phyloP scores from a whole-genome alignment of 1,140 invertebrate genomes.

The Pseudomyrmex gracilis region DNA sequence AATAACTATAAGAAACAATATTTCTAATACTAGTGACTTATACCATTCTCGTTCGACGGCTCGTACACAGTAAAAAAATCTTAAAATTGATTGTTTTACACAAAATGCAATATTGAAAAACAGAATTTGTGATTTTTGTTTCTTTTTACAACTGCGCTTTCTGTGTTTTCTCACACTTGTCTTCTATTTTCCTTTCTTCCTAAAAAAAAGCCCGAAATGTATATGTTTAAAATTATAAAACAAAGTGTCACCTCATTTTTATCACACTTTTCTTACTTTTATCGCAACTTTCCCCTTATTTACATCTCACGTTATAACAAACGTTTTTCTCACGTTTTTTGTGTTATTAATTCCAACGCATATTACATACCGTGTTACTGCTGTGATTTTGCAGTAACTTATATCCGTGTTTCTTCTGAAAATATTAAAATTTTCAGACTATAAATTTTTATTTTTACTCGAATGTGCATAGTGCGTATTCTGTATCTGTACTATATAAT shows the following conservation, averaged over 20 bases:
- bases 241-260: conserved; percentile 35
- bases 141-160: conserved; percentile 23
- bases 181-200: background rate
- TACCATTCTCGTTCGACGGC: conserved; percentile 31
- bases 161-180: background rate
- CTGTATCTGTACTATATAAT: too few species aligned
- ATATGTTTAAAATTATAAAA: conserved; percentile 17
- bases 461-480: background rate
- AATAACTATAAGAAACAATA: conserved; percentile 3
- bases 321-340: conserved; percentile 2
- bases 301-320: conserved; percentile 71
- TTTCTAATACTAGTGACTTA: background rate
- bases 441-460: conserved; percentile 33
- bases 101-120: background rate
- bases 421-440: background rate
- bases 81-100: background rate
- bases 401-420: background rate
- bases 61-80: conserved; percentile 22
- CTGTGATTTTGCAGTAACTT: conserved; percentile 20
- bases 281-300: conserved; percentile 64
- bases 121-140: background rate
- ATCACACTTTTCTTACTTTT: conserved; percentile 45
- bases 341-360: conserved; percentile 23
- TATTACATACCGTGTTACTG: conserved; percentile 23
- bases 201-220: background rate